Base-by-base conservation (phyloP, 2,113 vertebrate genomes). In the Oncorhynchus clarkii region DNA sequence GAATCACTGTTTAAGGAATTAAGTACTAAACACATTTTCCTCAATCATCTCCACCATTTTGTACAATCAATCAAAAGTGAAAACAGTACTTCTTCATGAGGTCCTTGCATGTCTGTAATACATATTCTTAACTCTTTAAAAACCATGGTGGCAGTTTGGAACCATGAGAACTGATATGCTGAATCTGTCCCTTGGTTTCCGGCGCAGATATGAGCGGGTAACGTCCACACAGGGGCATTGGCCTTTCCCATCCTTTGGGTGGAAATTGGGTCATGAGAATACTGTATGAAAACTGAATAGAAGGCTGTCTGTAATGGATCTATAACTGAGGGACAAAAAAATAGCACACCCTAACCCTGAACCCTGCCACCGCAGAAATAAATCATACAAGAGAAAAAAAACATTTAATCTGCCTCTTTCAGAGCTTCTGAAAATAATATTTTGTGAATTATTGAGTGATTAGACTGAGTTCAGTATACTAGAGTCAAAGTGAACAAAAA, bases 11-110 rank as follows among this genome's bases (percentile, higher is more conserved):
- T 64, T 64, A 82, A 79, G 70, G 80, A 80, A 76, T 69, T 22
- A 68, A 68, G 31, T 67, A 77, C 70, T 0, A 78, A 78, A 80
- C 31, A 75, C 29, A 22, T 75, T 68, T 18, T 79, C 82, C 77
- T 79, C 78, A 72, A 67, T 73, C 68, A 74, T 84, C 71, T 73
- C 60, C 60, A 78, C 72, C 71, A 39, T 12, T 59, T 24, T 31
- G 67, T 90, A 90, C 87, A 89, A 89, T 88, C 87, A 89, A 89
- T 88, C 83, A 71, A 74, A 72, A 73, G 65, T 71, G 68, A 87
- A 80, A 82, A 73, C 18, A 48, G 34, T 80, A 74, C 71, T 57
- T 72, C 70, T 51, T 72, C 22, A 26, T 1, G 1, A 87, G 82
- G 27, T 87, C 86, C 83, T 31, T 65, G 75, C 69, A 84, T 67